phyloP scores from a whole-genome alignment of 2,888 invertebrate genomes.

The Nineta flava region DNA sequence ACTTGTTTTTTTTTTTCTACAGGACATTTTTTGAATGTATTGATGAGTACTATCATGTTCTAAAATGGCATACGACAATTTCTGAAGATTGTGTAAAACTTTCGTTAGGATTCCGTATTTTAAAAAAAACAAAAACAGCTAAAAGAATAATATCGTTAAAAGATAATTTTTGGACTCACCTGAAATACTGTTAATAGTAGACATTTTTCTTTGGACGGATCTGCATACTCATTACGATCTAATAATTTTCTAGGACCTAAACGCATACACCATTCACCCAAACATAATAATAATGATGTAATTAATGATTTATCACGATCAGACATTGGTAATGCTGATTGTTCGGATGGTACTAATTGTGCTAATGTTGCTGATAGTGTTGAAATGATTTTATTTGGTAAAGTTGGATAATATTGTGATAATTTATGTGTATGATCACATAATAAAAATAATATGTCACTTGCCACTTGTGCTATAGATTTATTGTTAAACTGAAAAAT shows the following conservation, averaged over 20 bases:
- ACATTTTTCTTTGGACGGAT: conserved; percentile 28
- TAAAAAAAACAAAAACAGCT: no score
- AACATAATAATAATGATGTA: conserved; percentile 68
- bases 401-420: conserved; percentile 52
- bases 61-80: no score
- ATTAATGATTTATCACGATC: conserved; percentile 55
- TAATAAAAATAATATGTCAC: conserved; percentile 61
- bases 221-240: conserved; percentile 31
- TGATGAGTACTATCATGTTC: no score
- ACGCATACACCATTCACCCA: conserved; percentile 89
- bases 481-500: conserved; percentile 57
- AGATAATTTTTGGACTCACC: conserved; percentile 27
- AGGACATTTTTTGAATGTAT: no score
- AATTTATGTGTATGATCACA: conserved; percentile 65
- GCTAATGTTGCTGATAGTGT: conserved; percentile 36
- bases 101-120: no score
- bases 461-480: conserved; percentile 68
- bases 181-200: conserved; percentile 55
- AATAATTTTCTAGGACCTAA: conserved; percentile 52
- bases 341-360: conserved; percentile 25
- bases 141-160: no score
- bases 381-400: conserved; percentile 37
- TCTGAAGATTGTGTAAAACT: no score
- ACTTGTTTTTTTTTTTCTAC: no score
- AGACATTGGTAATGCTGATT: conserved; percentile 21